Evolutionary conservation across 2,888 invertebrate genomes (phyloP).

Genomic region (Xestia sexstrigata): DNA sequence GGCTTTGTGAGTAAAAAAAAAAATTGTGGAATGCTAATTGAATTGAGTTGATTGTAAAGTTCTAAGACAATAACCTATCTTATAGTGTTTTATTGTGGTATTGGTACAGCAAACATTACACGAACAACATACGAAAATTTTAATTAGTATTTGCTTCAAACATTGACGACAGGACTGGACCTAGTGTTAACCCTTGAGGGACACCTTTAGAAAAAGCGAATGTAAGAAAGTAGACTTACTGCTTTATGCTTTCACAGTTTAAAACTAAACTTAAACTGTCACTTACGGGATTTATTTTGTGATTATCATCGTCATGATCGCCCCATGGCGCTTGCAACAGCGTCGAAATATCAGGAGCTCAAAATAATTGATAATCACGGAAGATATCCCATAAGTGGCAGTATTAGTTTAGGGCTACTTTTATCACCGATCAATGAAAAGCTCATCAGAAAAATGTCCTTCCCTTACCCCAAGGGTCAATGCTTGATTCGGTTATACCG

Average conservation of each 20-base stretch:
- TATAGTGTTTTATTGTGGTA: not conserved
- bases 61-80: not conserved
- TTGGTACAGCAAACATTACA: not conserved
- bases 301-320: too few species aligned
- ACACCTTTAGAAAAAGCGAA: not conserved
- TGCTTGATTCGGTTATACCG: not conserved
- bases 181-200: not conserved
- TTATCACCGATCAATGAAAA: not conserved
- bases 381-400: too few species aligned
- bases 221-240: not conserved
- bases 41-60: not conserved
- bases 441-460: not conserved
- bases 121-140: not conserved
- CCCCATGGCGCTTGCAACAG: too few species aligned
- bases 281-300: too few species aligned
- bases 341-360: too few species aligned
- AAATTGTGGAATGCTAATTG: not conserved
- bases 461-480: not conserved
- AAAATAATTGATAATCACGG: too few species aligned
- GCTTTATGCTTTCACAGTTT: too few species aligned
- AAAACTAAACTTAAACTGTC: too few species aligned
- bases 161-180: not conserved
- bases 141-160: not conserved
- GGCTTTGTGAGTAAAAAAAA: not conserved
- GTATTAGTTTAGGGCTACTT: too few species aligned